A percentile compares a stretch with the other conserved stretches of the same genome.
Conservation (phyloP, 2,113 vertebrate genomes). For the Microcebus lehilahytsara region DNA sequence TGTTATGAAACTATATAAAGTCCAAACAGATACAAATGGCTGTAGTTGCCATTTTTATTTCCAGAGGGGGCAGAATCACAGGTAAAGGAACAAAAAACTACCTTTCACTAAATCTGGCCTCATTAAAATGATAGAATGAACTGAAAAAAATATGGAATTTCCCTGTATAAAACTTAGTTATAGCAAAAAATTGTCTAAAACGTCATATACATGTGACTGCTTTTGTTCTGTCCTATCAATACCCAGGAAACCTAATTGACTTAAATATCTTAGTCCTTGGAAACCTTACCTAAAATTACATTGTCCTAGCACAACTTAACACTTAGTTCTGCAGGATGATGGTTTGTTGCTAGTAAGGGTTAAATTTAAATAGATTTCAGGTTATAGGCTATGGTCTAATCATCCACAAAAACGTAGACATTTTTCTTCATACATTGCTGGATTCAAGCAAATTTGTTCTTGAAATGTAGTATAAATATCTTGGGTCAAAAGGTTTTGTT, state of each 20-base stretch:
- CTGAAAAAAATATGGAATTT: not conserved
- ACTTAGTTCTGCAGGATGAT: conserved; percentile 2
- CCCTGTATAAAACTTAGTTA: not conserved
- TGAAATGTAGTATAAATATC: conserved; percentile 65
- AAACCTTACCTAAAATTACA: not conserved
- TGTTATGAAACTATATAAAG: not conserved
- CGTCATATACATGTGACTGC: not conserved
- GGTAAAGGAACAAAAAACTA: not conserved
- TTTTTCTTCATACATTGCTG: not conserved
- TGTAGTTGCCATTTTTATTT: not conserved
- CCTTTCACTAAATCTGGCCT: not conserved
- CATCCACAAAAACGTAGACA: conserved; percentile 34
- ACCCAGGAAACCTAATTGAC: not conserved
- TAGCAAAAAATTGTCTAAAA: not conserved
- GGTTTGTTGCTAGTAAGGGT: conserved; percentile 48
- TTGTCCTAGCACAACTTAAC: not conserved
- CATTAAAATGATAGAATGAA: not conserved
- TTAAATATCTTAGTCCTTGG: not conserved
- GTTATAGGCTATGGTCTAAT: conserved; percentile 54
- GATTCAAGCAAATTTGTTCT: conserved; percentile 68
- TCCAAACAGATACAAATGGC: not conserved
- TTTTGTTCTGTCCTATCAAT: not conserved
- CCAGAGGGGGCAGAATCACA: fast-evolving
- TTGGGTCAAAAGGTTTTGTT: conserved; percentile 57
- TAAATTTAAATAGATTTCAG: conserved; percentile 64